phyloP scores from a whole-genome alignment of 2,888 invertebrate genomes.

The Lasius fuliginosus region DNA sequence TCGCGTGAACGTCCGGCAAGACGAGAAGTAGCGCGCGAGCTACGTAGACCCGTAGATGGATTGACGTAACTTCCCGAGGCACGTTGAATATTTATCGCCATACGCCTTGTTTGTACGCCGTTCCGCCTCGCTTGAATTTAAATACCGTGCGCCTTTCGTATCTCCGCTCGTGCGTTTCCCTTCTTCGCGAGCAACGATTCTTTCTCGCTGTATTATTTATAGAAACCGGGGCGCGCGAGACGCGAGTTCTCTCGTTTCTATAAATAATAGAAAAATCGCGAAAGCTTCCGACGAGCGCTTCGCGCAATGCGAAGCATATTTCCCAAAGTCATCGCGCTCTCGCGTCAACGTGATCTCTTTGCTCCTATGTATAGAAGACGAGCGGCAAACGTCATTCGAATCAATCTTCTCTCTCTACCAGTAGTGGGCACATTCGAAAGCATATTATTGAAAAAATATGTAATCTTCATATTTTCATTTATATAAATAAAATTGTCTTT shows the following conservation, averaged over 20 bases:
- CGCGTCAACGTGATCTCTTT: constrained; percentile 28
- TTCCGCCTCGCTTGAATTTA: constrained; percentile 73
- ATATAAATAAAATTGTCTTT: too few species aligned
- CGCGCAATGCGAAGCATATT: constrained; percentile 30
- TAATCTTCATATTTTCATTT: too few species aligned
- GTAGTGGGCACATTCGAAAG: not conserved
- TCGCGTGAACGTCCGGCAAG: constrained; percentile 35
- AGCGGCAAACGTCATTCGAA: not conserved
- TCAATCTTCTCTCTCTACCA: not conserved
- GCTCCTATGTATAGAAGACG: constrained; percentile 41
- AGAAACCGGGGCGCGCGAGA: constrained; percentile 50
- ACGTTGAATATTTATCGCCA: constrained; percentile 77
- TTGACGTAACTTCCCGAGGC: constrained; percentile 67
- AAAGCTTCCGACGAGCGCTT: not conserved
- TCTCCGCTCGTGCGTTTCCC: constrained; percentile 56
- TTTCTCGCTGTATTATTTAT: constrained; percentile 70
- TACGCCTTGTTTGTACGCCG: constrained; percentile 74
- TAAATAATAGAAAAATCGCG: constrained; percentile 61
- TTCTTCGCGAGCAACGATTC: constrained; percentile 54
- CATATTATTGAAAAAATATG: too few species aligned
- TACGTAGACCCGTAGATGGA: constrained; percentile 50
- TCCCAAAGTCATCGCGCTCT: constrained; percentile 35
- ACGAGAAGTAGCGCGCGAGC: constrained; percentile 24
- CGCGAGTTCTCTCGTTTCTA: not conserved
- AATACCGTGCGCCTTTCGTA: constrained; percentile 70